These are phyloP conservation scores for Luehdorfia chinensis DNA, from an alignment of 1,140 invertebrate genomes.

Conservation along the genomic window DNA sequence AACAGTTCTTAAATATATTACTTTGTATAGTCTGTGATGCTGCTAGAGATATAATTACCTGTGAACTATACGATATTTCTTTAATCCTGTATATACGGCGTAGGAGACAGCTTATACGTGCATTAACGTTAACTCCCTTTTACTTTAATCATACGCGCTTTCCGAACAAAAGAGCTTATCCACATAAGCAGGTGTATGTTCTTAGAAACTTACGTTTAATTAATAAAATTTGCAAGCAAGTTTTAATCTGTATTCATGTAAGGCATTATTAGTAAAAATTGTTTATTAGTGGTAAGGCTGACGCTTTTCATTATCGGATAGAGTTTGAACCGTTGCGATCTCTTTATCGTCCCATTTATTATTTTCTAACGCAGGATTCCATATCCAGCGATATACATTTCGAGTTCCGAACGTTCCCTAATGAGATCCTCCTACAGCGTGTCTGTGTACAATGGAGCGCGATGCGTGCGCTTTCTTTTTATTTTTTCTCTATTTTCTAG, in stretches of 20 bases:
- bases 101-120: slow-evolving; percentile 16
- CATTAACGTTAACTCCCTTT: slow-evolving; percentile 17
- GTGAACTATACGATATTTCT: slow-evolving; percentile 12
- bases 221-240: slow-evolving; percentile 11
- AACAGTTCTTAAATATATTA: too few relatives aligned
- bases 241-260: slow-evolving; percentile 12
- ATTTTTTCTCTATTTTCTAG: slow-evolving; percentile 32
- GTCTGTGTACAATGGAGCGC: slow-evolving; percentile 61
- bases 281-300: too few relatives aligned
- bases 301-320: too few relatives aligned
- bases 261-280: background rate
- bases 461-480: slow-evolving; percentile 55
- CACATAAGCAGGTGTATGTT: slow-evolving; percentile 13
- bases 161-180: slow-evolving; percentile 14
- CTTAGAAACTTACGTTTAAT: slow-evolving; percentile 16
- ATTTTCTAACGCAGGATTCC: background rate
- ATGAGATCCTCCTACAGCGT: slow-evolving; percentile 64
- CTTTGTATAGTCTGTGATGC: too few relatives aligned
- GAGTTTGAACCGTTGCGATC: too few relatives aligned
- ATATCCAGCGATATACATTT: background rate
- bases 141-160: slow-evolving; percentile 17
- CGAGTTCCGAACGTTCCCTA: slow-evolving; percentile 30
- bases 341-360: too few relatives aligned
- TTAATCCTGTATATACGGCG: slow-evolving; percentile 10
- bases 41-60: too few relatives aligned